Percentiles rank a stretch among this genome's conserved stretches.
Conservation (phyloP, 2,888 invertebrate genomes). For the Rhagophthalmus giganteus region DNA sequence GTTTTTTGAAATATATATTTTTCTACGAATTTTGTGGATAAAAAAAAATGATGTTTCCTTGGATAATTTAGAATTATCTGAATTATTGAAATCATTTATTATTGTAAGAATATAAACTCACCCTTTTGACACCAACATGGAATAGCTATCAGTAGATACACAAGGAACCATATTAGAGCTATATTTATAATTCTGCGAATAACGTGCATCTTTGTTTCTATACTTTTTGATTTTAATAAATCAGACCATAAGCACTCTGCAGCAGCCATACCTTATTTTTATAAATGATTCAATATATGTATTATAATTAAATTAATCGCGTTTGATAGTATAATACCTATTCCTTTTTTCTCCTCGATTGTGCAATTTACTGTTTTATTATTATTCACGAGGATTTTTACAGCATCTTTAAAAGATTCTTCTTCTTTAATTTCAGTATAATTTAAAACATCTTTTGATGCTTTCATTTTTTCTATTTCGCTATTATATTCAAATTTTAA, state of each 20-base stretch:
- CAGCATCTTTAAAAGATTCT: slow-evolving; percentile 48
- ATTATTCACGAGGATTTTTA: slow-evolving; percentile 48
- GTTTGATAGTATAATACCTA: slow-evolving; percentile 47
- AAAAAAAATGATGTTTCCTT: too few species aligned
- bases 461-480: slow-evolving; percentile 46
- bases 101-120: too few species aligned
- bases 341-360: slow-evolving; percentile 53
- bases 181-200: slow-evolving; percentile 47
- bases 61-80: too few species aligned
- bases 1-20: too few species aligned
- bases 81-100: too few species aligned
- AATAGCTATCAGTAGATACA: slow-evolving; percentile 56
- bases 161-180: slow-evolving; percentile 53
- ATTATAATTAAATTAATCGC: not conserved
- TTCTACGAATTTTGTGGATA: slow-evolving; percentile 8
- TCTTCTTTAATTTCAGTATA: slow-evolving; percentile 53
- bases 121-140: slow-evolving; percentile 60
- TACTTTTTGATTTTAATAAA: slow-evolving; percentile 41
- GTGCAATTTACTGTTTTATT: slow-evolving; percentile 55
- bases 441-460: slow-evolving; percentile 52
- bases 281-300: not conserved
- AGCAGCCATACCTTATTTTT: slow-evolving; percentile 42
- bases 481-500: slow-evolving; percentile 57
- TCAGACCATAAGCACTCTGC: slow-evolving; percentile 54
- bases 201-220: slow-evolving; percentile 12